phyloP scores from a whole-genome alignment of 2,888 invertebrate genomes.

The Deroplatys truncata region DNA sequence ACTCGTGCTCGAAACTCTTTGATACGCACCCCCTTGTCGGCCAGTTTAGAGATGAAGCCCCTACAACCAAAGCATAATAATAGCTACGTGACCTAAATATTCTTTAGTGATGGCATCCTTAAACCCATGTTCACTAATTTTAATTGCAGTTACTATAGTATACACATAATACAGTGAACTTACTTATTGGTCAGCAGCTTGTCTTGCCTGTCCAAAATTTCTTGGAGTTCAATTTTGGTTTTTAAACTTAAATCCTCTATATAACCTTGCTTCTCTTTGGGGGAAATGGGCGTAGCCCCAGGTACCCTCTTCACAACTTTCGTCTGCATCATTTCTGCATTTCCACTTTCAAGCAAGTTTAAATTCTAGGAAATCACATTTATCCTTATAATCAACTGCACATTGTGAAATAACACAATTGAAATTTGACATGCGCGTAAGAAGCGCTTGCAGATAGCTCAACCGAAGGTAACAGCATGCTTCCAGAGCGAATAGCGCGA shows the following conservation, averaged over 20 bases:
- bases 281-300: constrained; percentile 44
- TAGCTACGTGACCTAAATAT: neutral
- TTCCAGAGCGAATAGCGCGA: no score
- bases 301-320: constrained; percentile 46
- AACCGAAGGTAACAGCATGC: no score
- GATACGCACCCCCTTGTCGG: constrained; percentile 59
- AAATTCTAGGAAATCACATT: no score
- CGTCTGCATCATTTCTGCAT: constrained; percentile 18
- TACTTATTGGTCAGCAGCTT: constrained; percentile 50
- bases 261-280: constrained; percentile 53
- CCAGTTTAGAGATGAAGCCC: constrained; percentile 50
- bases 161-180: constrained; percentile 28
- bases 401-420: no score
- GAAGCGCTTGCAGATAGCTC: no score
- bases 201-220: constrained; percentile 53
- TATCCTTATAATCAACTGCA: no score
- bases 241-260: constrained; percentile 50
- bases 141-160: neutral
- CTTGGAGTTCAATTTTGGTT: constrained; percentile 48
- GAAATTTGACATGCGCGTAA: no score
- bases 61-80: constrained; percentile 39
- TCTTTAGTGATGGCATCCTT: neutral
- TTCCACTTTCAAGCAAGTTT: neutral
- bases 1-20: constrained; percentile 49
- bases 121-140: neutral